phyloP scores from a whole-genome alignment of 2,888 invertebrate species.

The Odontocolon sp. region DNA sequence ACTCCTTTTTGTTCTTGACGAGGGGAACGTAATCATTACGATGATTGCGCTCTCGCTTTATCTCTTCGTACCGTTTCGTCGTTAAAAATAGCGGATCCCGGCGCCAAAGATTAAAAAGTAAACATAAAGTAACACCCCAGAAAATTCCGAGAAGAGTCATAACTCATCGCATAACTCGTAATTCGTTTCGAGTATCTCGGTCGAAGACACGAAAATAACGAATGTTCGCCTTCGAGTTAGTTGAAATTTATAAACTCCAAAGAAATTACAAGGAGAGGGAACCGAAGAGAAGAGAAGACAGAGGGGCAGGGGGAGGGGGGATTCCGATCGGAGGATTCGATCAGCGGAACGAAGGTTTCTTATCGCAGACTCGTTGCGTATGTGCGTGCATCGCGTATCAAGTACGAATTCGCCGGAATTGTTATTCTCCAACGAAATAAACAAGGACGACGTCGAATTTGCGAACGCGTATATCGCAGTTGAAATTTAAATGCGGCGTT shows the following conservation, averaged over 20 bases:
- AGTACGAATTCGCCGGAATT: conserved; percentile 7
- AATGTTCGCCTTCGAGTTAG: neutral
- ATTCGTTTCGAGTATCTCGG: neutral
- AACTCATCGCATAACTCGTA: conserved; percentile 8
- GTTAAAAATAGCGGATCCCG: conserved; percentile 14
- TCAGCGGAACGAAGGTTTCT: neutral
- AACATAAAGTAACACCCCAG: neutral
- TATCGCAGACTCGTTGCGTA: neutral
- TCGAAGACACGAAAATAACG: conserved; percentile 8
- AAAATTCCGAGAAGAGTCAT: conserved; percentile 12
- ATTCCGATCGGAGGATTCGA: neutral
- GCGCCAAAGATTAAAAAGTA: conserved; percentile 12
- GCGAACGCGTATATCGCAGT: neutral
- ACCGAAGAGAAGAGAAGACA: too few species aligned
- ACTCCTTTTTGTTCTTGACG: too few species aligned
- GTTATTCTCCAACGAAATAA: neutral
- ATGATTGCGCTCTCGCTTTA: too few species aligned
- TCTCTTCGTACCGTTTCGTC: neutral
- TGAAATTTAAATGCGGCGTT: too few species aligned
- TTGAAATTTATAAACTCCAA: neutral
- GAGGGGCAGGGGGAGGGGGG: neutral
- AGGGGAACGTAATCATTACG: conserved; percentile 1
- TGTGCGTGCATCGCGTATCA: neutral
- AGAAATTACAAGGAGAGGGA: too few species aligned
- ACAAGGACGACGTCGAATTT: neutral